Evolutionary conservation across 2,888 invertebrate species (phyloP).

Genomic region (Melipona bicolor): DNA sequence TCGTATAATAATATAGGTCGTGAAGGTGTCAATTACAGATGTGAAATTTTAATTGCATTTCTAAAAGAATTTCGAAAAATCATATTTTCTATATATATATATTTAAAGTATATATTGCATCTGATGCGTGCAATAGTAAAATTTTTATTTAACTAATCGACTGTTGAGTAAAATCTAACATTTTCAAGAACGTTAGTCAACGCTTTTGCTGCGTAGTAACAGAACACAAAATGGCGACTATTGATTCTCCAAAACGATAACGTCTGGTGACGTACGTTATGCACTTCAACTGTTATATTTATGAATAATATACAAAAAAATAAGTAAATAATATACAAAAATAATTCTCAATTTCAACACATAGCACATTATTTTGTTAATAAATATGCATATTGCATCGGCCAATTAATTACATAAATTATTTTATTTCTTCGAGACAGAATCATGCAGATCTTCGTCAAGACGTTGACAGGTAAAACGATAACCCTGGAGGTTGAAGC

Average conservation of each 20-base stretch:
- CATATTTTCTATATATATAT: too few relatives aligned
- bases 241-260: constrained; percentile 29
- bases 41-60: not conserved
- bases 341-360: not conserved
- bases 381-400: not conserved
- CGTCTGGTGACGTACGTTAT: constrained; percentile 42
- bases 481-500: constrained; percentile 76
- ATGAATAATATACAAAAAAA: not conserved
- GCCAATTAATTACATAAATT: not conserved
- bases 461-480: constrained; percentile 71
- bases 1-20: not conserved
- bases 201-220: constrained; percentile 33
- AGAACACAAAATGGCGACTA: constrained; percentile 60
- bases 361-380: not conserved
- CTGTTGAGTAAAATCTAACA: too few relatives aligned
- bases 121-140: not conserved
- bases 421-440: constrained; percentile 51
- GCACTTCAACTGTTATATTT: not conserved
- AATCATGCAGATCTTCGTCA: constrained; percentile 75
- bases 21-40: not conserved
- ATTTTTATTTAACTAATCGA: not conserved
- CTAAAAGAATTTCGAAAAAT: constrained; percentile 10
- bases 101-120: too few relatives aligned
- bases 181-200: constrained; percentile 1
- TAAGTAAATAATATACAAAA: not conserved